Evolutionary conservation across 2,888 invertebrate genomes (phyloP), one percentile per base, ranked within the genome.

Genomic region (Theodoxus fluviatilis): DNA sequence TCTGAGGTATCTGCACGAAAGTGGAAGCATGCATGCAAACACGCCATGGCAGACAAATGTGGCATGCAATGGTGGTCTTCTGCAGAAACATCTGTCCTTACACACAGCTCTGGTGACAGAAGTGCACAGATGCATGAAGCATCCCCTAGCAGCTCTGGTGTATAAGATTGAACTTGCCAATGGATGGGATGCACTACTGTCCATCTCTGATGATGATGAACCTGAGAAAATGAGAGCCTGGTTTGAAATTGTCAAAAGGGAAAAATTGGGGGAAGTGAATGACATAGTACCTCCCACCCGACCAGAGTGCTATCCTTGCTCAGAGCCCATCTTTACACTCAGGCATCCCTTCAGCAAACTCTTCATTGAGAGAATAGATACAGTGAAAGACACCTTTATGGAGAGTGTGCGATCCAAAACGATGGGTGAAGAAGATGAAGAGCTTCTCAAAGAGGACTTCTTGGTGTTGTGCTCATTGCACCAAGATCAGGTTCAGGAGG

Each of bases 291-390:
- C 35, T 25, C 25, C 38, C 15, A 33, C 31, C 15, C 28, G 55
- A 67, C 57, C 67, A 25, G 52, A 67, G 37, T 55, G 40, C 28
- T 67, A 57, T 40, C 37, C 18, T n/a, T 15, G 47, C 4, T 37
- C 31, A 9, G 49, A 25, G 25, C 38, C 52, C 12, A 22, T 55
- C 28, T 9, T 38, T 1, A 25, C 22, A 6, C 52, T 67, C 2
- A 4, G 28, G 9, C 57, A 49, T 67, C 67, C 67, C 12, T 67
- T 67, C 22, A 55, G 49, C 38, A 52, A 55, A 37, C 33, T 52
- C 25, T 67, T 67, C 35, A 52, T 67, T 7, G 55, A 67, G 31
- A 67, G 52, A 35, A 67, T 67, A 37, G 55, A 37, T 57, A 67
- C 15, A 25, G 28, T 67, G 3, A 33, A 37, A 55, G 52, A 38